Conservation (phyloP, 2,888 invertebrate species). For the Tiliacea citrago region DNA sequence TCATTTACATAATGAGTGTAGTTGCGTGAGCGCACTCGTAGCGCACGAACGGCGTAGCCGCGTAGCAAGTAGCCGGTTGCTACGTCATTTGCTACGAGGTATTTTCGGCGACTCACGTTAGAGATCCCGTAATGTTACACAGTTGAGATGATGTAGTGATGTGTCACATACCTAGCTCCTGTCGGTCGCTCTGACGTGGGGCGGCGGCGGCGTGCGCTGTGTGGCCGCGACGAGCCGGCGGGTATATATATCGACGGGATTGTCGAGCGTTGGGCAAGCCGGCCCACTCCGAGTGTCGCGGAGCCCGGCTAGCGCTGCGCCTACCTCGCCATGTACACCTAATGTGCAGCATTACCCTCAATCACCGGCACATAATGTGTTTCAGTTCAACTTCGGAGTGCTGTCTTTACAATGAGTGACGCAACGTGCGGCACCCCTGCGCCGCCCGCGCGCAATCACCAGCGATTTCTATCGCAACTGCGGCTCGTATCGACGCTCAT, state of each 20-base stretch:
- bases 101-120: not conserved
- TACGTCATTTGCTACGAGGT: conserved; percentile 29
- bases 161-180: conserved; percentile 36
- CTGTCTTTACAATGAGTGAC: not conserved
- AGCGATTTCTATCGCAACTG: conserved; percentile 4
- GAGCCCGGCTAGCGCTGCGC: not conserved
- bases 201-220: conserved; percentile 7
- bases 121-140: not conserved
- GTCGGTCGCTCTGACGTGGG: not conserved
- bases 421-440: conserved; percentile 16
- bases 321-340: conserved; percentile 25
- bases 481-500: conserved; percentile 11
- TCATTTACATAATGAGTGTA: conserved; percentile 44
- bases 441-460: not conserved
- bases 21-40: conserved; percentile 30
- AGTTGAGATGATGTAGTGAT: not conserved
- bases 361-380: conserved; percentile 22
- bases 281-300: not conserved
- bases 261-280: conserved; percentile 36
- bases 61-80: conserved; percentile 27
- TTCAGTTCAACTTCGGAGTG: conserved; percentile 1
- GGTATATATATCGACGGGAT: conserved; percentile 32
- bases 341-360: conserved; percentile 37
- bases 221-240: not conserved
- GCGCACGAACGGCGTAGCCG: conserved; percentile 3